phyloP scores from a whole-genome alignment of 2,113 vertebrate genomes.

The Pogonocichla stellata region DNA sequence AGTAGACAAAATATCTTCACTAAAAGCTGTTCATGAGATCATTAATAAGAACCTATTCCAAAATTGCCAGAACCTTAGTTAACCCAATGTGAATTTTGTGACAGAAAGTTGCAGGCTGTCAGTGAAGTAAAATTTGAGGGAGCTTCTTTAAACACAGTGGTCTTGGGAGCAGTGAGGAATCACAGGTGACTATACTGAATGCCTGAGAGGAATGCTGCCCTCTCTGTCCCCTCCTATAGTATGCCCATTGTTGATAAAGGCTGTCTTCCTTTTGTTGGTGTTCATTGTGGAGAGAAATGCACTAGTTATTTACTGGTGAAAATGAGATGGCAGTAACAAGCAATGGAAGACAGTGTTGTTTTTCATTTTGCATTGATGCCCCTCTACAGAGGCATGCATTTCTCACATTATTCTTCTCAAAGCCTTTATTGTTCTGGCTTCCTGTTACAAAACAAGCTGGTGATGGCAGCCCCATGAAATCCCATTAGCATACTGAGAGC shows the following conservation, averaged over 20 bases:
- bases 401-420: constrained; percentile 78
- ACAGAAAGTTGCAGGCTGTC: background rate
- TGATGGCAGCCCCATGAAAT: constrained; percentile 62
- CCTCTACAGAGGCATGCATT: constrained; percentile 68
- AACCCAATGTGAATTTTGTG: background rate
- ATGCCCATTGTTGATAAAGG: background rate
- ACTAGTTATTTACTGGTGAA: constrained; percentile 71
- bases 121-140: background rate
- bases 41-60: background rate
- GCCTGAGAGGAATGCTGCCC: background rate
- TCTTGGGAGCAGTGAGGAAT: background rate
- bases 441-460: constrained; percentile 74
- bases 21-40: background rate
- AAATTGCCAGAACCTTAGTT: background rate
- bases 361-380: constrained; percentile 70
- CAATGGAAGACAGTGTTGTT: constrained; percentile 70
- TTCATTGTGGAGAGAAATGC: constrained; percentile 57
- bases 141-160: background rate
- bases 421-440: constrained; percentile 75
- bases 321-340: constrained; percentile 69
- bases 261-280: constrained; percentile 46
- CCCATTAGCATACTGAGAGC: constrained; percentile 71
- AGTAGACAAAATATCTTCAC: background rate
- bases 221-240: background rate
- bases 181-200: background rate